Evolutionary conservation across 2,113 vertebrate species (phyloP), one percentile per base, ranked within the genome.

Genomic region (Cololabis saira): DNA sequence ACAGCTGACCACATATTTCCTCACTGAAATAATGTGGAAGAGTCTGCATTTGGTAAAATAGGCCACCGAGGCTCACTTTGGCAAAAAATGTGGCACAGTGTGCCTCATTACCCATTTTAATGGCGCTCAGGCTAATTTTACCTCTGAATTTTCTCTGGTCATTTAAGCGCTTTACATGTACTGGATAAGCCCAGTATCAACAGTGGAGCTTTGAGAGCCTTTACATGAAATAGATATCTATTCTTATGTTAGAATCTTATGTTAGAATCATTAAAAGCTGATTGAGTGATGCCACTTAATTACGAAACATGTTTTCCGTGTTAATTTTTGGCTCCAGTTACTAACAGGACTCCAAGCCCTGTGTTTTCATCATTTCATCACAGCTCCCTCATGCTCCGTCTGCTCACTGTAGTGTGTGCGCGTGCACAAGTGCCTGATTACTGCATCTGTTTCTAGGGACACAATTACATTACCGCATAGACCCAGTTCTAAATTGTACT

Each of bases 31-130:
- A 15, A 60, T 61, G 51, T 11, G 17, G 43, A 61, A 67, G 42
- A 61, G 52, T 52, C 71, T 48, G 53, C 78, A 75, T 66, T 22
- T 61, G 62, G 33, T 65, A 74, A 81, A 85, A 76, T 74, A 53
- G 74, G 71, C 52, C 80, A 68, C 57, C 15, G 14, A 51, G 67
- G 65, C 57, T 67, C 44, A 21, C 55, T 65, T 76, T 64, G 58
- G 59, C 24, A n/a, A 19, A n/a, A 76, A 65, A 54, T 19, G 43
- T 50, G 49, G 33, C 33, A 37, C 12, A 19, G n/a, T 51, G 17
- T 18, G 61, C 22, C 53, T 30, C 41, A 17, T 16, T 22, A 67
- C 45, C 68, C 21, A 64, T 62, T 71, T 51, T 49, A 63, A 49
- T 58, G 50, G 52, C 74, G 76, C 44, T 67, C 59, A 11, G 0